Base-by-base conservation (phyloP, 1,140 invertebrate species). In the Wiebesia pumilae region DNA sequence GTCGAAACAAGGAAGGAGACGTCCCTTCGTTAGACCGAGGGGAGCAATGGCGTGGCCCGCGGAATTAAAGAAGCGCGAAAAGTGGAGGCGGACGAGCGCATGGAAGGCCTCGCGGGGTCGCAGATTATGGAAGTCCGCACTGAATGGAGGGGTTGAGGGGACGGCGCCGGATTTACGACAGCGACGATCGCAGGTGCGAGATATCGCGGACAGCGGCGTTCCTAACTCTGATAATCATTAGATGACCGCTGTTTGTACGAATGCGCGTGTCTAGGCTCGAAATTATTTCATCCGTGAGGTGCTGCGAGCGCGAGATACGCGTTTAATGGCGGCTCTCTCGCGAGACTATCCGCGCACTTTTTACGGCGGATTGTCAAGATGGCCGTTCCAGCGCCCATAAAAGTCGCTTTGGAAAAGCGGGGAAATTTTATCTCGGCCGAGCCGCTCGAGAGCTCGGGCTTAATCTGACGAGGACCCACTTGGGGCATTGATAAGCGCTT, bases 301-400 rank as follows among this genome's bases (percentile, higher is more conserved):
- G 51, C 78, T 62, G 79, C 85, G 54, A 24, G 2, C 51, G 1
- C 38, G 75, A 87, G 81, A 87, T 87, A 83, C 54, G 81, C 67
- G 33, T 87, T 83, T 83, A 83, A 83, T 83, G 73, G 58, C 65
- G 35, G n/a, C 21, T 62, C 51, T 30, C 58, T 7, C 83, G 69
- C 35, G 81, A 10, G 62, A 43, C 58, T 6, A 58, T 51, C 51
- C 9, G 16, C 82, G n/a, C 24, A 21, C n/a, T 73, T 81, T 85
- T 86, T 86, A 86, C 40, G 80, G 85, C 33, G 85, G 85, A 83
- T 87, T 80, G 85, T 69, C 81, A 87, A 87, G 81, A 87, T 83
- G 83, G 85, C 75, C 78, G 84, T 75, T 75, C 67, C 78, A 67
- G 24, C 67, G 79, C 58, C 83, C 85, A 75, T 87, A 87, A 87